These are phyloP conservation scores for Pionites leucogaster DNA, from an alignment of 2,113 vertebrate genomes.

Conservation along the genomic window DNA sequence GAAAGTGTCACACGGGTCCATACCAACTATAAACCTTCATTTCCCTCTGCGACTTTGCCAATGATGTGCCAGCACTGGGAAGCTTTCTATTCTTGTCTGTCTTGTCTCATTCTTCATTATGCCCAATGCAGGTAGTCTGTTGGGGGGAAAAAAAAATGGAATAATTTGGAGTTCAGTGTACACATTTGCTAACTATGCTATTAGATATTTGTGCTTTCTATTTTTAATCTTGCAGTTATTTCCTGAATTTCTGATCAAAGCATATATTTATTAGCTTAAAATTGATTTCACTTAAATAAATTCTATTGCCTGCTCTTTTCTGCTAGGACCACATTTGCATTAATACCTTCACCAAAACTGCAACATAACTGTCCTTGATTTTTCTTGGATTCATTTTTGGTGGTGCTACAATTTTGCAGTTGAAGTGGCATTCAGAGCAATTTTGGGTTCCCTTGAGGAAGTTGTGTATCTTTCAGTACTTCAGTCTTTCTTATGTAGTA, in stretches of 20 bases:
- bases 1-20: slow-evolving; percentile 56
- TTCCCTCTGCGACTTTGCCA: slow-evolving; percentile 20
- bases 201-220: neutral
- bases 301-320: neutral
- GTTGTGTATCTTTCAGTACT: neutral
- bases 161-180: neutral
- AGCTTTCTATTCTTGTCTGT: slow-evolving; percentile 28
- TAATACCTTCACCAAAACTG: neutral
- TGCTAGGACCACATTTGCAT: neutral
- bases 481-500: neutral
- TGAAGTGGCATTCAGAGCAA: neutral
- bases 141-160: neutral
- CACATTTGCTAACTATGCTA: neutral
- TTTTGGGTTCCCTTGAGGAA: neutral
- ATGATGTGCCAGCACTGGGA: neutral
- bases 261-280: neutral
- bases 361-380: neutral
- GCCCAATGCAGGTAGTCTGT: neutral
- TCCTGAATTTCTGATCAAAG: neutral
- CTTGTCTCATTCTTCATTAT: slow-evolving; percentile 25
- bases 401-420: neutral
- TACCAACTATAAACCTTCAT: slow-evolving; percentile 48
- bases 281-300: neutral
- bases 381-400: neutral
- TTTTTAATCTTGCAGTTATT: slow-evolving; percentile 6